Base-by-base conservation (phyloP, 2,888 invertebrate genomes). In the Spodoptera picta region DNA sequence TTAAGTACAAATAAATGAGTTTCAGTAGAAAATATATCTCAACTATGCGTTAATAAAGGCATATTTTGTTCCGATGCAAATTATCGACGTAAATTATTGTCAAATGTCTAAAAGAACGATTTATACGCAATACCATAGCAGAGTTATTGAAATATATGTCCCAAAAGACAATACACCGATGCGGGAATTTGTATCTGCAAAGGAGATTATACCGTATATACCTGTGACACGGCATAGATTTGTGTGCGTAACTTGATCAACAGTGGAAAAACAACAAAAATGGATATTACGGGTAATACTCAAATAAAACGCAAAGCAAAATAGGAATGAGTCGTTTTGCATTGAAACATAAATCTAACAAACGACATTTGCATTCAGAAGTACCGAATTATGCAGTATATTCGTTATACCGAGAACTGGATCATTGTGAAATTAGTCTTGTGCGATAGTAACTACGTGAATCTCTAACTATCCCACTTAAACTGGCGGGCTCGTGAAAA, bases 131-230 rank as follows among this genome's bases (percentile, higher is more conserved):
- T 90, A 88, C 87, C 85, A 86, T 83, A 87, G 83, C 83, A 78
- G 87, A 90, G 90, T 92, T 92, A 92, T 92, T 92, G 91, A 93
- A 93, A 93, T 92, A 92, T 92, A 92, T 88, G 91, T 90, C 90
- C 92, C 92, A 73, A 88, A 91, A 90, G 92, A 91, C 91, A 89
- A 89, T 83, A 80, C 83, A 85, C 75, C 83, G 81, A 83, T 84
- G 79, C 80, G 80, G 73, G 76, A 67, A 75, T 72, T 65, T 74
- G 69, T 73, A 57, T 60, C 62, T 68, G 73, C 80, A 81, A 76
- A 67, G 79, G 52, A 88, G 73, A 86, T 82, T 85, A 81, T 78
- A 83, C 86, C 81, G 75, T 88, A 85, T 74, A 62, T 66, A 73
- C 72, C 68, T 65, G 85, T 57, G 54, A 60, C 75, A 89, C 69